A percentile compares a stretch with the other conserved stretches of the same genome.
phyloP scores from a whole-genome alignment of 2,113 vertebrate genomes.

The Crotalus horridus region DNA sequence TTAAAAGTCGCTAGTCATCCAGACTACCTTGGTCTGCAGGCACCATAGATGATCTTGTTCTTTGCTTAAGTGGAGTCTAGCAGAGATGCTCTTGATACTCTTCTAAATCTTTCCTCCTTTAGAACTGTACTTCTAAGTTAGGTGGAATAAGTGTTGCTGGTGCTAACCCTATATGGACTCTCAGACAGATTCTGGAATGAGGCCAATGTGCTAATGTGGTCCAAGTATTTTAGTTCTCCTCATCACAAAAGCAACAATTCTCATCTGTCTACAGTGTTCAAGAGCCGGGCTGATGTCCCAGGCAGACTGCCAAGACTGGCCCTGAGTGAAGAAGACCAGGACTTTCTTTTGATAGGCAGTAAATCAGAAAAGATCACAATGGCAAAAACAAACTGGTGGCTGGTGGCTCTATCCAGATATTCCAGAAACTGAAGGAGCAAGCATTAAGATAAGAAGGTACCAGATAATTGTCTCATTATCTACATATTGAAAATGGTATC shows the following conservation, averaged over 20 bases:
- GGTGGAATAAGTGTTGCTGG: background rate
- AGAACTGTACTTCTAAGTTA: background rate
- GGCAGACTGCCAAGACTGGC: background rate
- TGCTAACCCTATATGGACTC: background rate
- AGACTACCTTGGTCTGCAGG: background rate
- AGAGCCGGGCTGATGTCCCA: background rate
- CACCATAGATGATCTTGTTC: background rate
- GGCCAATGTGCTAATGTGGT: background rate
- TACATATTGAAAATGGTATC: background rate
- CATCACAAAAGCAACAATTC: background rate
- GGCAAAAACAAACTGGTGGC: background rate
- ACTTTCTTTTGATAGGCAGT: background rate
- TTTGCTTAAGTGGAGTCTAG: background rate
- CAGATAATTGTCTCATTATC: background rate
- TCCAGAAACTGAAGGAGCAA: background rate
- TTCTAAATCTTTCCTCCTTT: background rate
- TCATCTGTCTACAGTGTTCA: background rate
- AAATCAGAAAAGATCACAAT: background rate
- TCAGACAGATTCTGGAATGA: slow-evolving; percentile 2
- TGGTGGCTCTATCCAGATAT: background rate
- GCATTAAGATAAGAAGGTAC: background rate
- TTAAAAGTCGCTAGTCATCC: background rate
- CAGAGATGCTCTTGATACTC: background rate
- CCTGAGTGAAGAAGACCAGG: background rate
- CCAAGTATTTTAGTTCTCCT: background rate